These are phyloP conservation scores for Dryobates pubescens DNA, from an alignment of 2,797 vertebrate species.

Conservation along the genomic window DNA sequence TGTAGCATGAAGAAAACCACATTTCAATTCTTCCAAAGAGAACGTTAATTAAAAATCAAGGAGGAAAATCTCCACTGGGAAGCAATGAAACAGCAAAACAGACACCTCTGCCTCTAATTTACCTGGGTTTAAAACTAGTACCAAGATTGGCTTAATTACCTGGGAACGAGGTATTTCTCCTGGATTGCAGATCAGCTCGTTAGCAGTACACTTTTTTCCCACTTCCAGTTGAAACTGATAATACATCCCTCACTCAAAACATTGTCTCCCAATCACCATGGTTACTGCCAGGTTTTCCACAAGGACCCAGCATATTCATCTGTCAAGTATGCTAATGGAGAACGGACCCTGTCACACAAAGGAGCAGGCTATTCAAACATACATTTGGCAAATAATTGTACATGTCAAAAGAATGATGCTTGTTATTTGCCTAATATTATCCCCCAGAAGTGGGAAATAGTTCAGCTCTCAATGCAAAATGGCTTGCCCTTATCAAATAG, in stretches of 20 bases:
- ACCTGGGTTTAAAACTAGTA: constrained; percentile 50
- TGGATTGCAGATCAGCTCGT: constrained; percentile 57
- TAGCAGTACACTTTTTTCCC: constrained; percentile 39
- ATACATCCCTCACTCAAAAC: constrained; percentile 75
- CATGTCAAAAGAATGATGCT: constrained; percentile 79
- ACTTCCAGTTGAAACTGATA: constrained; percentile 73
- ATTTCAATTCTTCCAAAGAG: not conserved
- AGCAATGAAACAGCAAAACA: not conserved
- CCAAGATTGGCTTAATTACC: constrained; percentile 69
- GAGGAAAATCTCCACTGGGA: not conserved
- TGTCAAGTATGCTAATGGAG: constrained; percentile 80
- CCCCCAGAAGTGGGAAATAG: constrained; percentile 76
- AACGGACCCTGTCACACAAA: constrained; percentile 76
- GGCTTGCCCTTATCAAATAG: constrained; percentile 80
- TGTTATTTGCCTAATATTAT: constrained; percentile 81
- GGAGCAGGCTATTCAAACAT: constrained; percentile 79
- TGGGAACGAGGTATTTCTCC: constrained; percentile 50
- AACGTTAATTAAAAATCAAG: constrained; percentile 39
- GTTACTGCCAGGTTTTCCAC: constrained; percentile 77
- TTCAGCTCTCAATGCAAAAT: constrained; percentile 75
- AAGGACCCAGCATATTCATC: constrained; percentile 77
- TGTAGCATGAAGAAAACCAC: not conserved
- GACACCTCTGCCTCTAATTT: constrained; percentile 52
- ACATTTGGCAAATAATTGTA: constrained; percentile 82
- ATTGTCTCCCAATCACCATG: constrained; percentile 78